phyloP scores from a whole-genome alignment of 2,113 vertebrate genomes.

The Pteropus alecto region DNA sequence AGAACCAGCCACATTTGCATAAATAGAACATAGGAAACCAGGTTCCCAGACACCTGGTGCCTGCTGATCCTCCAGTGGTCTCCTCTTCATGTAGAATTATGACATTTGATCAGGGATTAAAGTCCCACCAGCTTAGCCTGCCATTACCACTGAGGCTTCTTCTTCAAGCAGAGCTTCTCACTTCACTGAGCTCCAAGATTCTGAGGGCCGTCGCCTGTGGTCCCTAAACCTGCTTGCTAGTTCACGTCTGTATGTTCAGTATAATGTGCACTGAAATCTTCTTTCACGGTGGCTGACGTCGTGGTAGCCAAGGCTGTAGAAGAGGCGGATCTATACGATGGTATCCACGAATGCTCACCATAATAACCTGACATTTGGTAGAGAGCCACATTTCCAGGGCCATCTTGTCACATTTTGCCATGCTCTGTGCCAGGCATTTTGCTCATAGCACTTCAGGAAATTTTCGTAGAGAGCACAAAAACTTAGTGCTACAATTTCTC shows the following conservation, averaged over 20 bases:
- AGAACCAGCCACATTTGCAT: neutral
- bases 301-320: neutral
- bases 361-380: neutral
- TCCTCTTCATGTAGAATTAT: neutral
- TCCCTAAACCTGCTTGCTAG: neutral
- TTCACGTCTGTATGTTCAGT: fast-evolving
- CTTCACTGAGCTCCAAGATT: no score
- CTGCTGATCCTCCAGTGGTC: no score
- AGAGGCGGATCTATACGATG: fast-evolving
- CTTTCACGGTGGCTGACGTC: neutral
- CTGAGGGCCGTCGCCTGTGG: neutral
- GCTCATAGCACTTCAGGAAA: neutral
- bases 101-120: neutral
- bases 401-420: no score
- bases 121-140: neutral
- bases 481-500: neutral
- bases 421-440: neutral
- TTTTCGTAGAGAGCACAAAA: neutral
- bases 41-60: no score
- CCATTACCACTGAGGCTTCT: neutral
- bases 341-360: no score
- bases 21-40: neutral
- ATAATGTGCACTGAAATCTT: neutral
- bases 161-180: neutral
- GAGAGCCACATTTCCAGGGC: neutral